A percentile compares a stretch with the other conserved stretches of the same genome.
These are phyloP conservation scores for Andrena trimmerana DNA, from an alignment of 2,888 invertebrate species.

Conservation along the genomic window DNA sequence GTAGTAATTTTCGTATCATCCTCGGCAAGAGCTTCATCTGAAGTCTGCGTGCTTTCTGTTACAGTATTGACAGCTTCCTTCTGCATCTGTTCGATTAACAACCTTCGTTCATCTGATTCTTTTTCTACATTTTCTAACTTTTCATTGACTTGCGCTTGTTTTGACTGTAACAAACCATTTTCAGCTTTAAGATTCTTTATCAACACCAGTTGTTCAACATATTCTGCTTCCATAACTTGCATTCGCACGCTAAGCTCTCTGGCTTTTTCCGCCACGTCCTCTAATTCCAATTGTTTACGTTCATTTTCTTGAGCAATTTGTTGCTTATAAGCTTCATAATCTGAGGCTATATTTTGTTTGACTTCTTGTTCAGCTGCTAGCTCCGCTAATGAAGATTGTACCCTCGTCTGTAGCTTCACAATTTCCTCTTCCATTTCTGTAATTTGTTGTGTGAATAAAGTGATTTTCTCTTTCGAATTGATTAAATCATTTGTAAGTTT, in stretches of 20 bases:
- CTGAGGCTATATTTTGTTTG: slow-evolving; percentile 54
- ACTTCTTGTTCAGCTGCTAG: slow-evolving; percentile 51
- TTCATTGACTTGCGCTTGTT: slow-evolving; percentile 84
- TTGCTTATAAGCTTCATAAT: slow-evolving; percentile 65
- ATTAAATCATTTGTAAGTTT: slow-evolving; percentile 61
- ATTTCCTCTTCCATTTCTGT: slow-evolving; percentile 71
- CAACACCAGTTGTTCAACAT: slow-evolving; percentile 78
- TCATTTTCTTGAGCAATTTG: slow-evolving; percentile 59
- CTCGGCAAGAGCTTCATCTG: slow-evolving; percentile 50
- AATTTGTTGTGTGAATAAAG: slow-evolving; percentile 63
- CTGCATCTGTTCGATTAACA: slow-evolving; percentile 73
- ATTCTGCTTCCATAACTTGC: slow-evolving; percentile 82
- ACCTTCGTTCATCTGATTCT: slow-evolving; percentile 78
- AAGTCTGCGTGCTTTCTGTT: slow-evolving; percentile 36
- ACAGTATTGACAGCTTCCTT: slow-evolving; percentile 60
- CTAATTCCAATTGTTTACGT: slow-evolving; percentile 75
- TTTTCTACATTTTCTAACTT: slow-evolving; percentile 80
- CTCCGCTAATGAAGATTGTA: slow-evolving; percentile 36
- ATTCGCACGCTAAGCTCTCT: slow-evolving; percentile 82
- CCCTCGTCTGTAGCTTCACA: slow-evolving; percentile 49
- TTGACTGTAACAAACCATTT: slow-evolving; percentile 79
- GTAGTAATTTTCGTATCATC: slow-evolving; percentile 28
- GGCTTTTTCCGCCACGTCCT: slow-evolving; percentile 81
- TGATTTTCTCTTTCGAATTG: slow-evolving; percentile 65
- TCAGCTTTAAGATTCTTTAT: slow-evolving; percentile 80